phyloP scores from a whole-genome alignment of 2,888 invertebrate species.

The Osedax frankpressi region DNA sequence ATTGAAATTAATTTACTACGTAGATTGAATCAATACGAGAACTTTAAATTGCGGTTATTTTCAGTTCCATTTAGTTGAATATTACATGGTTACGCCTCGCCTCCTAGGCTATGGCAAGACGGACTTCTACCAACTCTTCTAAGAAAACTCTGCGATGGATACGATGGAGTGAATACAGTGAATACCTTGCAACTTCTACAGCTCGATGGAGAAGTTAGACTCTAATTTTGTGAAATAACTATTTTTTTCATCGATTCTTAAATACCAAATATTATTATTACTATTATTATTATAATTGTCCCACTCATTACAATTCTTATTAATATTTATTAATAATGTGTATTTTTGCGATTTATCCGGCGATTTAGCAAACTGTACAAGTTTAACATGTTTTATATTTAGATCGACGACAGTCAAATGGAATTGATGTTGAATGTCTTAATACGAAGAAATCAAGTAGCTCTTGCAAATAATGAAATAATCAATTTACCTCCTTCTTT shows the following conservation, averaged over 20 bases:
- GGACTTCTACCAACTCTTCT: conserved; percentile 38
- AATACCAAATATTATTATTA: too few relatives aligned
- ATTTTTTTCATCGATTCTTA: background rate
- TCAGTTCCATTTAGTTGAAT: too few relatives aligned
- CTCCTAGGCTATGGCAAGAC: conserved; percentile 43
- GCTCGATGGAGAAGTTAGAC: conserved; percentile 39
- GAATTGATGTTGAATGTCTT: conserved; percentile 38
- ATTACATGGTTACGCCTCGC: too few relatives aligned
- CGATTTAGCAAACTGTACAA: too few relatives aligned
- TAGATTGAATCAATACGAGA: too few relatives aligned
- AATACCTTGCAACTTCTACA: conserved; percentile 39
- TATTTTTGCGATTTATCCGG: too few relatives aligned
- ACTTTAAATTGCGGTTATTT: too few relatives aligned
- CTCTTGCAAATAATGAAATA: conserved; percentile 42
- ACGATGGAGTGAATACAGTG: conserved; percentile 25
- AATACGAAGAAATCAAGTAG: conserved; percentile 35
- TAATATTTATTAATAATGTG: too few relatives aligned
- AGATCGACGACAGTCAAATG: conserved; percentile 40
- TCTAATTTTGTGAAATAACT: background rate
- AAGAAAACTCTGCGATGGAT: conserved; percentile 35
- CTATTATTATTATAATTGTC: too few relatives aligned
- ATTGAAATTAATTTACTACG: too few relatives aligned
- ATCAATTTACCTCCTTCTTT: conserved; percentile 36
- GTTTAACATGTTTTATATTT: too few relatives aligned
- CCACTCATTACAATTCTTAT: too few relatives aligned